These are phyloP conservation scores for Athalia rosae DNA, from an alignment of 2,888 invertebrate genomes.

Conservation along the genomic window DNA sequence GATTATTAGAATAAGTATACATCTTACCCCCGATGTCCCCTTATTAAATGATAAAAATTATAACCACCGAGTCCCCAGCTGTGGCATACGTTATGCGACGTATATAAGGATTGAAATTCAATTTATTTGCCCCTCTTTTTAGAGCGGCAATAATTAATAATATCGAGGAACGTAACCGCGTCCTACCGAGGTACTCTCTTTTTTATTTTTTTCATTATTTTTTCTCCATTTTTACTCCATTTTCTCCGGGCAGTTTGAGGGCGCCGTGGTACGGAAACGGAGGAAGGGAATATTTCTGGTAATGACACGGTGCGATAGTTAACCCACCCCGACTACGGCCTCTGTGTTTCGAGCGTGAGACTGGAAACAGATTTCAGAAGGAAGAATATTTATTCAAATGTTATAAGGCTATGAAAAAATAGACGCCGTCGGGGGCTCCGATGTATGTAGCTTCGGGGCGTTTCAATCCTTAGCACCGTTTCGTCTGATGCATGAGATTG, in stretches of 20 bases:
- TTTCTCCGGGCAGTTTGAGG: background rate
- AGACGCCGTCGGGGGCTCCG: slow-evolving; percentile 5
- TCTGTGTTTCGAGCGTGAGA: slow-evolving; percentile 37
- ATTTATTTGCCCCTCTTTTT: no score
- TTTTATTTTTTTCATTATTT: background rate
- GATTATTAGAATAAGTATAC: no score
- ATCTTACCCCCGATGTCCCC: no score
- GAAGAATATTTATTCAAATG: slow-evolving; percentile 41
- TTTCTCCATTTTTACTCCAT: background rate
- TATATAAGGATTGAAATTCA: no score
- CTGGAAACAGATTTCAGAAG: slow-evolving; percentile 38
- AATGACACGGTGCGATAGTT: slow-evolving; percentile 17
- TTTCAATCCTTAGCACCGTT: slow-evolving; percentile 35
- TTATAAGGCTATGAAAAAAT: slow-evolving; percentile 9
- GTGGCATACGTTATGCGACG: no score
- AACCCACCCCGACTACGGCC: background rate
- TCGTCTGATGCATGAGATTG: background rate
- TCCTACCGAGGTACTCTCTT: background rate
- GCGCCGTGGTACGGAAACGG: background rate
- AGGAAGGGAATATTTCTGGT: slow-evolving; percentile 10
- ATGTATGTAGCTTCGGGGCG: slow-evolving; percentile 19
- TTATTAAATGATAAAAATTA: no score
- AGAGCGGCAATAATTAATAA: background rate
- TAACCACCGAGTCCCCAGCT: no score
- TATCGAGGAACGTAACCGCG: background rate